Percentiles rank a stretch among this genome's conserved stretches.
Conservation (phyloP, 2,888 invertebrate genomes). For the Trissoscelio sp. region DNA sequence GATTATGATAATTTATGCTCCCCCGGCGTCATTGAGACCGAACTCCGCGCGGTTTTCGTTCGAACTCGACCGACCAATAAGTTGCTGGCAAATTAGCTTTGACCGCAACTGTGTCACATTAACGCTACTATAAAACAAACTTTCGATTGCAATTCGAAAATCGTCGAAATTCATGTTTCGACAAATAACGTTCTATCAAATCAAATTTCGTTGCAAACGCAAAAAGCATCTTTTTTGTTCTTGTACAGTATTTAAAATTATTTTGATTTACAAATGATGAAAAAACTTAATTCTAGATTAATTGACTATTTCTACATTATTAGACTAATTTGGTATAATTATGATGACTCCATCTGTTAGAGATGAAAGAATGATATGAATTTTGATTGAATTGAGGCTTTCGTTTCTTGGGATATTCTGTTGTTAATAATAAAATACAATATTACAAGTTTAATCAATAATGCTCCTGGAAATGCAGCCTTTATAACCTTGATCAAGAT, state of each 20-base stretch:
- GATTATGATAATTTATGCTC: slow-evolving; percentile 49
- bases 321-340: no score
- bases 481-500: slow-evolving; percentile 8
- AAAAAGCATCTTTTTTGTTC: no score
- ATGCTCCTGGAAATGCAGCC: not conserved
- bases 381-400: no score
- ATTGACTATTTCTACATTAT: not conserved
- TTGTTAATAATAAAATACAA: slow-evolving; percentile 17
- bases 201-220: no score
- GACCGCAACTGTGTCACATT: slow-evolving; percentile 44
- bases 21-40: slow-evolving; percentile 18
- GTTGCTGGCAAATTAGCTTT: slow-evolving; percentile 40
- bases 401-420: not conserved
- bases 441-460: slow-evolving; percentile 18
- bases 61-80: slow-evolving; percentile 49
- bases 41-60: slow-evolving; percentile 28
- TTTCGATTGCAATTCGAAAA: slow-evolving; percentile 2
- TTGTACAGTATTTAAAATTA: not conserved
- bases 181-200: no score
- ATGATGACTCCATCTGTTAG: no score
- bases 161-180: no score
- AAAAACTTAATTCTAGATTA: not conserved
- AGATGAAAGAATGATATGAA: no score
- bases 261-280: not conserved
- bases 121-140: slow-evolving; percentile 14